A percentile compares a stretch with the other conserved stretches of the same genome.
These are phyloP conservation scores for Kryptolebias ocellatus DNA, from an alignment of 2,797 vertebrate species.

Conservation along the genomic window DNA sequence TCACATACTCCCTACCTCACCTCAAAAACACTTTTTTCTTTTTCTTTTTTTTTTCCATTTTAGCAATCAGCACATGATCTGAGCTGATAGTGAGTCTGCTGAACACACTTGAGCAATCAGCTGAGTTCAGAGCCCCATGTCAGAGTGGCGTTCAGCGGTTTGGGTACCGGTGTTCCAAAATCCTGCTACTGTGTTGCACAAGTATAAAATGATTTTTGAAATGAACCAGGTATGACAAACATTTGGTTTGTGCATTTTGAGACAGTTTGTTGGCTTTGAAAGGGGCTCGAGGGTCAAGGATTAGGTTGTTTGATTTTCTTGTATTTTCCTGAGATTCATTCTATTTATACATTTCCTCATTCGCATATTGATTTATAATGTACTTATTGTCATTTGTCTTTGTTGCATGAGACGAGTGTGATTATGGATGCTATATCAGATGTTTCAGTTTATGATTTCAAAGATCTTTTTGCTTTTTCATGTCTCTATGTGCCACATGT, in stretches of 20 bases:
- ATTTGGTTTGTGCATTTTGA: not conserved
- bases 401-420: too few species aligned
- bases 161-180: not conserved
- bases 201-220: not conserved
- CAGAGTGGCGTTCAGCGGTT: not conserved
- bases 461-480: too few species aligned
- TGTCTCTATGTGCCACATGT: too few species aligned
- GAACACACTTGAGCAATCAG: not conserved
- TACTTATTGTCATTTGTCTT: too few species aligned
- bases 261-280: not conserved
- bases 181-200: not conserved
- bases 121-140: not conserved
- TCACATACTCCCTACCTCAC: constrained; percentile 26
- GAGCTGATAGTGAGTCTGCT: constrained; percentile 5
- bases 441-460: too few species aligned
- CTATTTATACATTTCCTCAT: too few species aligned
- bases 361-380: too few species aligned
- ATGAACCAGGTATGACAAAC: not conserved
- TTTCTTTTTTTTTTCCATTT: not conserved
- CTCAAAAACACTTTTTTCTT: constrained; percentile 6
- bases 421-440: too few species aligned
- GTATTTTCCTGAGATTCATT: too few species aligned
- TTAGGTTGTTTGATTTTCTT: too few species aligned
- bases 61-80: constrained; percentile 21
- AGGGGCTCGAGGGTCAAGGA: too few species aligned